Evolutionary conservation across 2,113 vertebrate species (phyloP).

Genomic region (Tragelaphus imberbis): DNA sequence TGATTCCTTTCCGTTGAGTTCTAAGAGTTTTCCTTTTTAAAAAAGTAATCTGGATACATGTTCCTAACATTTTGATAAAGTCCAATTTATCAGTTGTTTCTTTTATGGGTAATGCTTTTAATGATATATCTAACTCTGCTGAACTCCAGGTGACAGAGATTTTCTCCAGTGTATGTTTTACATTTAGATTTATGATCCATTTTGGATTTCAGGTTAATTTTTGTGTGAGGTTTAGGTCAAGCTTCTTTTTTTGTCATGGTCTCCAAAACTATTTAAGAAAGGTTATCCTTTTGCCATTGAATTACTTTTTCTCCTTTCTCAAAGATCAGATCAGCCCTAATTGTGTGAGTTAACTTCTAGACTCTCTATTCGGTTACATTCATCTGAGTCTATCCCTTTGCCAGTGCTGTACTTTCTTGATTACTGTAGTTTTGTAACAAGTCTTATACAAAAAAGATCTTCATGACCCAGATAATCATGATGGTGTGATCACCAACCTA

Average conservation of each 20-base stretch:
- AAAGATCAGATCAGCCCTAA: neutral
- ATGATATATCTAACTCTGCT: neutral
- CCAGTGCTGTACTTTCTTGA: neutral
- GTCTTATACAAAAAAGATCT: neutral
- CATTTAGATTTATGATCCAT: neutral
- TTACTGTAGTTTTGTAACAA: neutral
- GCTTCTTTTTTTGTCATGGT: neutral
- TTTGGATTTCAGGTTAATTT: conserved; percentile 4
- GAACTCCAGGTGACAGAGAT: neutral
- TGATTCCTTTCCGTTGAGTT: neutral
- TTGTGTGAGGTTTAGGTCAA: neutral
- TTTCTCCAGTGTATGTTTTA: neutral
- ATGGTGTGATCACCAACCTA: neutral
- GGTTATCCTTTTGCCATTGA: neutral
- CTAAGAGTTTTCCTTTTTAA: neutral
- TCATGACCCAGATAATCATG: neutral
- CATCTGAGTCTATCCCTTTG: neutral
- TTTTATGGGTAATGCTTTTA: neutral
- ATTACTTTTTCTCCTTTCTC: neutral
- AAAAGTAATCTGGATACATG: neutral
- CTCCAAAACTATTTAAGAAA: neutral
- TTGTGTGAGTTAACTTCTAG: neutral
- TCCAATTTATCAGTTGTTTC: neutral
- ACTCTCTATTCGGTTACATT: neutral
- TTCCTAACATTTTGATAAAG: neutral